A percentile compares a stretch with the other conserved stretches of the same genome.
Evolutionary conservation across 1,140 invertebrate species (phyloP).

Genomic region (Drosophila littoralis): DNA sequence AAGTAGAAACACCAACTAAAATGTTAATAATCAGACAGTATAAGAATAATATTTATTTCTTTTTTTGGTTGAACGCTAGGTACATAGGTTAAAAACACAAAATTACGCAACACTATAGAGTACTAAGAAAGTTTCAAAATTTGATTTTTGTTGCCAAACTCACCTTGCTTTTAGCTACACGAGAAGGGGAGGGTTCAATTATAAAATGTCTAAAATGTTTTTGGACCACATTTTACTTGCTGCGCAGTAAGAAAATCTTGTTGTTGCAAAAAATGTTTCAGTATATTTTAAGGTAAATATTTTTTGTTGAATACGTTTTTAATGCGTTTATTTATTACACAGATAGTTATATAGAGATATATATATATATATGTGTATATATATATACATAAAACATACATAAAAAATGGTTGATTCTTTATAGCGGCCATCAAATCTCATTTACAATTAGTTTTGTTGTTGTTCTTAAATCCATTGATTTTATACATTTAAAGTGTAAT

Average conservation of each 20-base stretch:
- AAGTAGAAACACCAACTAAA: slow-evolving; percentile 33
- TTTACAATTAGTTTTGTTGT: slow-evolving; percentile 49
- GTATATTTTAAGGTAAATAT: slow-evolving; percentile 15
- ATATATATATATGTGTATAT: slow-evolving; percentile 70
- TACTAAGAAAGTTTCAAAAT: slow-evolving; percentile 37
- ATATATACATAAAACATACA: slow-evolving; percentile 79
- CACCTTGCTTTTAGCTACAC: slow-evolving; percentile 60
- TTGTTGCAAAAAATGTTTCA: slow-evolving; percentile 48
- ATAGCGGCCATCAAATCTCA: slow-evolving; percentile 51
- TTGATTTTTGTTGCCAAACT: slow-evolving; percentile 50
- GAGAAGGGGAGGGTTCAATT: slow-evolving; percentile 17
- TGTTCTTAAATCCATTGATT: slow-evolving; percentile 19
- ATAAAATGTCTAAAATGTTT: slow-evolving; percentile 37
- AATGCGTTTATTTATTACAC: slow-evolving; percentile 80
- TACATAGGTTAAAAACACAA: slow-evolving; percentile 31
- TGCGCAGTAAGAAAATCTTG: slow-evolving; percentile 39
- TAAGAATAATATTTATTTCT: background rate
- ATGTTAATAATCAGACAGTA: slow-evolving; percentile 51
- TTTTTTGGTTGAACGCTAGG: background rate
- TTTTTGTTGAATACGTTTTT: slow-evolving; percentile 57
- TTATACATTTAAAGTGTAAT: slow-evolving; percentile 69
- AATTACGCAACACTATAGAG: slow-evolving; percentile 34
- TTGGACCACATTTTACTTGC: slow-evolving; percentile 63
- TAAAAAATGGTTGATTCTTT: slow-evolving; percentile 69
- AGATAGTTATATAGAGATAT: slow-evolving; percentile 64